These are phyloP conservation scores for Aleiodes testaceus DNA, from an alignment of 2,888 invertebrate genomes.

Conservation along the genomic window DNA sequence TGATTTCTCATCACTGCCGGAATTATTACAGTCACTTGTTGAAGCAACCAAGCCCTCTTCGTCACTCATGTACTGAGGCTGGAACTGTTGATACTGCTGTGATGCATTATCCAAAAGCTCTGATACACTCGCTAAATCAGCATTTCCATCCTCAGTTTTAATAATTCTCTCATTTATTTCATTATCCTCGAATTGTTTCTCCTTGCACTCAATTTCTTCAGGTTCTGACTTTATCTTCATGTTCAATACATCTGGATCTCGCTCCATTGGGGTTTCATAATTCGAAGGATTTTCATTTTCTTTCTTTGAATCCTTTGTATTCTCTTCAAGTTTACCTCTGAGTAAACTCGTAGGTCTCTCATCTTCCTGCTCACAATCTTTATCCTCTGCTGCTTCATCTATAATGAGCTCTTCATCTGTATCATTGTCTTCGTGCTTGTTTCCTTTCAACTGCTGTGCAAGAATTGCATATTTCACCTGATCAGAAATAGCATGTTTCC, in stretches of 20 bases:
- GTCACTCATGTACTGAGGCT: constrained; percentile 74
- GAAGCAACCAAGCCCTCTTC: constrained; percentile 89
- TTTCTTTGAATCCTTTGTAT: constrained; percentile 45
- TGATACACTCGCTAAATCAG: constrained; percentile 85
- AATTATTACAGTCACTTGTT: constrained; percentile 87
- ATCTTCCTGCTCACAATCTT: constrained; percentile 54
- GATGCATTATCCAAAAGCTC: constrained; percentile 84
- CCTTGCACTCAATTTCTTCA: constrained; percentile 53
- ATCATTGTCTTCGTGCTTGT: constrained; percentile 77
- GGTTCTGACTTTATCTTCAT: constrained; percentile 52
- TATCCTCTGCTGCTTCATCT: constrained; percentile 76
- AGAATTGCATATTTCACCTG: constrained; percentile 85
- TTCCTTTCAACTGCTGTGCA: constrained; percentile 82
- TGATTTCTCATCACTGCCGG: constrained; percentile 88
- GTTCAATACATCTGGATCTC: constrained; percentile 57
- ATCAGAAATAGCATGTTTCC: constrained; percentile 75
- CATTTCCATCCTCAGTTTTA: constrained; percentile 71
- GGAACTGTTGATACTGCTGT: constrained; percentile 72
- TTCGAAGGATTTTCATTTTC: constrained; percentile 17
- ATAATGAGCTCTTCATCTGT: constrained; percentile 81
- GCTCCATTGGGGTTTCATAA: constrained; percentile 50
- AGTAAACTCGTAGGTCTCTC: constrained; percentile 61
- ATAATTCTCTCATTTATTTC: constrained; percentile 48
- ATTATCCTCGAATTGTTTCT: constrained; percentile 16
- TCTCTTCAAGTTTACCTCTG: constrained; percentile 64